A percentile compares a stretch with the other conserved stretches of the same genome.
Conservation (phyloP, 1,140 invertebrate genomes). For the Lepidurus couesii region DNA sequence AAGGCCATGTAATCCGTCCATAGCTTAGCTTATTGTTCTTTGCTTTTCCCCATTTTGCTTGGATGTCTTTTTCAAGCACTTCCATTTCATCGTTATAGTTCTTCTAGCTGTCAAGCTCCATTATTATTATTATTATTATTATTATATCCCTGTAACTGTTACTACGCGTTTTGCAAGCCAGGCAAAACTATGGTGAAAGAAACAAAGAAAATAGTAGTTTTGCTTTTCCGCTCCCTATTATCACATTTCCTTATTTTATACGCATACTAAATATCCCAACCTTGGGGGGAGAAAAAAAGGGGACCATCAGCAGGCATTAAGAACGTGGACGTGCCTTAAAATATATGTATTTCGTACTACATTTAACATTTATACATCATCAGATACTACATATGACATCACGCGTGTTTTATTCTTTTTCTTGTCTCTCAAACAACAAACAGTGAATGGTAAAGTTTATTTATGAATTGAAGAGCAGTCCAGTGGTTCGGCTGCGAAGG, state of each 20-base stretch:
- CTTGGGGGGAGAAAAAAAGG: background rate
- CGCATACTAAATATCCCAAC: conserved; percentile 11
- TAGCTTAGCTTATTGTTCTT: background rate
- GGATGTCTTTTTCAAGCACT: background rate
- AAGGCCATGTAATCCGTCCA: conserved; percentile 1
- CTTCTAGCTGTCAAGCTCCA: too few species aligned
- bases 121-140: too few species aligned
- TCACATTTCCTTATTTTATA: background rate
- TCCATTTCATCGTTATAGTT: too few species aligned
- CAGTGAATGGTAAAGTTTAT: background rate
- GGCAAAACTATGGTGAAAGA: background rate
- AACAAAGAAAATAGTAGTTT: background rate
- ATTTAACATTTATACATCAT: conserved; percentile 1
- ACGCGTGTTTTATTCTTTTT: background rate
- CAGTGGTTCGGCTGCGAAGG: background rate
- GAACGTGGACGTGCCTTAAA: background rate
- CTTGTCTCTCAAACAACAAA: background rate
- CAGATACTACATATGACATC: background rate
- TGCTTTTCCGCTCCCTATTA: background rate
- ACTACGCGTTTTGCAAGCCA: background rate
- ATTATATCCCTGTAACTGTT: background rate
- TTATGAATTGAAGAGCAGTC: background rate
- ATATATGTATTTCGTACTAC: conserved; percentile 10
- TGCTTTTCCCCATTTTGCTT: background rate
- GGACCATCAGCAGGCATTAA: background rate